Percentiles rank a stretch among this genome's conserved stretches.
These are phyloP conservation scores for Sciurus niger DNA, from an alignment of 2,113 vertebrate genomes.

Conservation along the genomic window DNA sequence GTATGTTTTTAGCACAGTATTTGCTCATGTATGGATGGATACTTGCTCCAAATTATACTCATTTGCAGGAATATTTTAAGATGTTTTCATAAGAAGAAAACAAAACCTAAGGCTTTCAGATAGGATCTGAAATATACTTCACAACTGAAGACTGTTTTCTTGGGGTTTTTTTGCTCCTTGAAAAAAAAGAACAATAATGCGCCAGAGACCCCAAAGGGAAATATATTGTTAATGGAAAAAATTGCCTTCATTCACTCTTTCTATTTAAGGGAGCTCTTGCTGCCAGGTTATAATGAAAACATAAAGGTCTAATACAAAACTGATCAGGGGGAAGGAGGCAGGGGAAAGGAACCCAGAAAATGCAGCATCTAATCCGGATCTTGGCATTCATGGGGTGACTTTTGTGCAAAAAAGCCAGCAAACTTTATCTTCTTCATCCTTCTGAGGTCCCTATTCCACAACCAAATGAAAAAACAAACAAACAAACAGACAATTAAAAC, in stretches of 20 bases:
- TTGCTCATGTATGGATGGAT: not conserved
- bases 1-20: not conserved
- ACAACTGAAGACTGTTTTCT: conserved; percentile 82
- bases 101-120: conserved; percentile 76
- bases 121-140: conserved; percentile 80
- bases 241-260: conserved; percentile 84
- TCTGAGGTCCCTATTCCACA: conserved; percentile 10
- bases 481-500: not conserved
- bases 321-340: conserved; percentile 63
- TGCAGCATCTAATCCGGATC: conserved; percentile 80
- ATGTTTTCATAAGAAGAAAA: conserved; percentile 72
- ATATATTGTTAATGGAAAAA: conserved; percentile 88
- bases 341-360: conserved; percentile 66
- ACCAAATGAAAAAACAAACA: not conserved
- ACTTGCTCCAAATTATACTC: conserved; percentile 68
- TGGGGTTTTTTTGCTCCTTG: conserved; percentile 73
- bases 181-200: conserved; percentile 85
- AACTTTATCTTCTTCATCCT: conserved; percentile 69
- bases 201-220: conserved; percentile 86
- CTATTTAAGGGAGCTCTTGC: conserved; percentile 85
- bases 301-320: conserved; percentile 82
- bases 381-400: conserved; percentile 63
- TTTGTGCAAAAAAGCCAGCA: conserved; percentile 64
- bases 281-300: conserved; percentile 85
- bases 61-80: conserved; percentile 69